These are phyloP conservation scores for Nicator chloris DNA, from an alignment of 2,113 vertebrate species.

Conservation along the genomic window DNA sequence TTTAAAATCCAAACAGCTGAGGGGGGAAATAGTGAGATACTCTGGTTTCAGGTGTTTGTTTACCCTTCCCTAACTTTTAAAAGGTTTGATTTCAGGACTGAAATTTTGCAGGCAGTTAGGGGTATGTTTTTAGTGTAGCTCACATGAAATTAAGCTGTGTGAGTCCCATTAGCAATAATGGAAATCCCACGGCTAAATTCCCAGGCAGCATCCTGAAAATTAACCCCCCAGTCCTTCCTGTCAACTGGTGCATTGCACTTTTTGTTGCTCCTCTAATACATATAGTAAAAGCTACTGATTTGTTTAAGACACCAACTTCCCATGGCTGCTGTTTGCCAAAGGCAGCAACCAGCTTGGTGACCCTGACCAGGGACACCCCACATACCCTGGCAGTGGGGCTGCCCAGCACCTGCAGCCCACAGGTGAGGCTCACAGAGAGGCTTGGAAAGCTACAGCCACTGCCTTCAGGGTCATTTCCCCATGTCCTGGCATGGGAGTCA, in stretches of 20 bases:
- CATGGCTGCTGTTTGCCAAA: fast-evolving
- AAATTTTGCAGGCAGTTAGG: constrained; percentile 35
- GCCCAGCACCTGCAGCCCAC: not conserved
- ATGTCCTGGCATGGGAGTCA: not conserved
- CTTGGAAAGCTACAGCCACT: not conserved
- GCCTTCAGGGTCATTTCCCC: not conserved
- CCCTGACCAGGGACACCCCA: not conserved
- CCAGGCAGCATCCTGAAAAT: constrained; percentile 57
- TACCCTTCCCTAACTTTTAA: constrained; percentile 32
- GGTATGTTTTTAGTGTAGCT: constrained; percentile 35
- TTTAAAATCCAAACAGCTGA: not conserved
- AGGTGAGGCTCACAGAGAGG: fast-evolving
- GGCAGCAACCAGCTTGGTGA: fast-evolving
- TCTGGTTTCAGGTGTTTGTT: constrained; percentile 36
- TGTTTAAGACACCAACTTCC: not conserved
- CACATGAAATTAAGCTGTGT: constrained; percentile 47
- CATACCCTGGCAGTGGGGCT: not conserved
- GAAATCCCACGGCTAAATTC: constrained; percentile 62
- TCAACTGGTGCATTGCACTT: not conserved
- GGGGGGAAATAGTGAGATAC: not conserved
- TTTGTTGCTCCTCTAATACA: not conserved
- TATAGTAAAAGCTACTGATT: not conserved
- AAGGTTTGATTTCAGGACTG: constrained; percentile 54
- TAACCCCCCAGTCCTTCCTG: constrained; percentile 56
- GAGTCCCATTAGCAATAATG: constrained; percentile 57